Conservation (phyloP, 2,797 vertebrate species). For the Mormyrops boulengeri region DNA sequence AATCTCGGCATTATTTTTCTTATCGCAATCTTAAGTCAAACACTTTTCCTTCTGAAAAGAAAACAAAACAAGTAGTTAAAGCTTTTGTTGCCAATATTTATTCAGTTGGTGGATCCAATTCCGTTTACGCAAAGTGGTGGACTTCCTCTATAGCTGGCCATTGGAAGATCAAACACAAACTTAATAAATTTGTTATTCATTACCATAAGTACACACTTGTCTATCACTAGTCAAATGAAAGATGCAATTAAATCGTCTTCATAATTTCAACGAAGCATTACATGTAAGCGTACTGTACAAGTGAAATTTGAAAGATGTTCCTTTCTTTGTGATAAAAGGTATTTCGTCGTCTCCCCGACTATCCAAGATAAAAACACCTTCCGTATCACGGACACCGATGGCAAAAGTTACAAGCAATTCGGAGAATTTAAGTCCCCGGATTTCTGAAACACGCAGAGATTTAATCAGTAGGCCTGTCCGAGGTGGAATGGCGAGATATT, state of each 20-base stretch:
- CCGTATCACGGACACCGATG: not conserved
- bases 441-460: not conserved
- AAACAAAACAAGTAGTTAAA: not conserved
- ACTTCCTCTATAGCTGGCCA: not conserved
- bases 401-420: not conserved
- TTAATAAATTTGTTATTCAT: not conserved
- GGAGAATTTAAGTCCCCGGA: not conserved
- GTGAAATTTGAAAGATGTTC: not conserved
- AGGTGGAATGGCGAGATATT: not conserved
- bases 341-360: not conserved
- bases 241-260: not conserved
- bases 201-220: not conserved
- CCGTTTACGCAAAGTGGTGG: not conserved
- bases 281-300: not conserved
- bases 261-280: not conserved
- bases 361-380: not conserved
- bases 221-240: not conserved
- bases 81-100: constrained; percentile 29
- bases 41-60: not conserved
- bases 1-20: not conserved
- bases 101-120: constrained; percentile 31
- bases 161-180: not conserved
- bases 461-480: not conserved
- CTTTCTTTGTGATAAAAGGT: not conserved
- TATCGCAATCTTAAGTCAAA: not conserved